These are phyloP conservation scores for Enteromius radiatus DNA, from an alignment of 2,797 vertebrate species.

Conservation along the genomic window DNA sequence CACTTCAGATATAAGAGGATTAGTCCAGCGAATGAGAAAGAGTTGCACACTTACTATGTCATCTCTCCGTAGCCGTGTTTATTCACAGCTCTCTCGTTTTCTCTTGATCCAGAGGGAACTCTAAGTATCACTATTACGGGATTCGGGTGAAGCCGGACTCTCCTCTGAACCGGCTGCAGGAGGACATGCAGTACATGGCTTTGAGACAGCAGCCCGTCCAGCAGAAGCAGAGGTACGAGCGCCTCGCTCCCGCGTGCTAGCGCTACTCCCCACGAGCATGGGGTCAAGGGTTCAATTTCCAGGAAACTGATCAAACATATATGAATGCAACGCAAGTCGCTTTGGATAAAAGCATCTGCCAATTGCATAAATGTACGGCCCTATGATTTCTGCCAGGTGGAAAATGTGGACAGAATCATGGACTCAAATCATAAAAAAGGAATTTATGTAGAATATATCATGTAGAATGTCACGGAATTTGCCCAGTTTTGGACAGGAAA, in stretches of 20 bases:
- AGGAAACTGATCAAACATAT: neutral
- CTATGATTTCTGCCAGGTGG: too few species aligned
- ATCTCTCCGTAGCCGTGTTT: neutral
- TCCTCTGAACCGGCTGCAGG: constrained; percentile 93
- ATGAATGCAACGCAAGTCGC: neutral
- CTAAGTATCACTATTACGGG: constrained; percentile 97
- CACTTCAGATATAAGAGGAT: neutral
- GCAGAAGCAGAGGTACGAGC: constrained; percentile 91
- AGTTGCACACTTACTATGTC: too few species aligned
- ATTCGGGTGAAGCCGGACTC: constrained; percentile 97
- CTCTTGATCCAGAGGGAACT: constrained; percentile 86
- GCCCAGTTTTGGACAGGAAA: too few species aligned
- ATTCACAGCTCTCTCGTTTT: neutral
- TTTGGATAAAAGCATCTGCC: neutral
- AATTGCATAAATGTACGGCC: neutral
- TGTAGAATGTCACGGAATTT: too few species aligned
- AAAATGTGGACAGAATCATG: too few species aligned
- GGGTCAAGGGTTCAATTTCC: neutral
- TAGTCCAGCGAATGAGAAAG: neutral
- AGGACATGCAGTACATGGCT: constrained; percentile 98
- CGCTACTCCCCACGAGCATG: neutral
- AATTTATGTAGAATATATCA: too few species aligned
- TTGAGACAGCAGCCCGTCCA: constrained; percentile 94
- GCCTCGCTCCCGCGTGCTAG: neutral
- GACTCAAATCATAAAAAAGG: too few species aligned